Evolutionary conservation across 1,140 invertebrate species (phyloP).

Genomic region (Cardiocondyla obscurior): DNA sequence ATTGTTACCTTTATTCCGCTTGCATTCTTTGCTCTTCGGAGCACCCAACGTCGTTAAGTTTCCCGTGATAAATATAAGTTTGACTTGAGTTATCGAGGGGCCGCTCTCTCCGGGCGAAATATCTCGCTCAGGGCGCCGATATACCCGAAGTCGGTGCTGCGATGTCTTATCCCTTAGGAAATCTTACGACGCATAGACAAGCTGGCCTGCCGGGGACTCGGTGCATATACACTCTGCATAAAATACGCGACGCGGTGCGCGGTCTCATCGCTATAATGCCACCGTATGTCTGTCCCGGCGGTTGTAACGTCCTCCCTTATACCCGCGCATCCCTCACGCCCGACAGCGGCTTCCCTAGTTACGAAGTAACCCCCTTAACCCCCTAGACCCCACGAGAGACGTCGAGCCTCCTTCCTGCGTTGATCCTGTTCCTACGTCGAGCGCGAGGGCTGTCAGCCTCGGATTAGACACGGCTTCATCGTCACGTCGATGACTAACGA

Average conservation of each 20-base stretch:
- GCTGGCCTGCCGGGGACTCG: constrained; percentile 36
- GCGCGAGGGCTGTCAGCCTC: not conserved
- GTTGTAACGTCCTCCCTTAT: constrained; percentile 44
- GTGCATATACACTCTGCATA: constrained; percentile 52
- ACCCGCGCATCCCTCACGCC: constrained; percentile 18
- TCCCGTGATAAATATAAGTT: constrained; percentile 23
- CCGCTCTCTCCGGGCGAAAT: not conserved
- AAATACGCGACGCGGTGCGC: constrained; percentile 18
- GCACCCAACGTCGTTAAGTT: not conserved
- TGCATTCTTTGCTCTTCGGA: not conserved
- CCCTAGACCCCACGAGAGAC: not conserved
- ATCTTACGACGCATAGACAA: constrained; percentile 73
- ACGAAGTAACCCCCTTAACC: not conserved
- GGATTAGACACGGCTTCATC: not conserved
- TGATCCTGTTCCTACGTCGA: not conserved
- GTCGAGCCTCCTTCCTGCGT: constrained; percentile 4
- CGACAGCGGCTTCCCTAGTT: constrained; percentile 5
- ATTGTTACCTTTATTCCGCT: not conserved
- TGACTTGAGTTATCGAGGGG: constrained; percentile 33
- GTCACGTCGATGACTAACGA: not conserved
- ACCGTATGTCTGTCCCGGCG: constrained; percentile 61
- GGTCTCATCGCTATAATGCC: constrained; percentile 65
- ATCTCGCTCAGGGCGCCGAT: constrained; percentile 31
- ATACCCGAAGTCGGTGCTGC: constrained; percentile 6
- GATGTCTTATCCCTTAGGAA: constrained; percentile 70